These are phyloP conservation scores for Gallinago stenura DNA, from an alignment of 2,797 vertebrate species.

Conservation along the genomic window DNA sequence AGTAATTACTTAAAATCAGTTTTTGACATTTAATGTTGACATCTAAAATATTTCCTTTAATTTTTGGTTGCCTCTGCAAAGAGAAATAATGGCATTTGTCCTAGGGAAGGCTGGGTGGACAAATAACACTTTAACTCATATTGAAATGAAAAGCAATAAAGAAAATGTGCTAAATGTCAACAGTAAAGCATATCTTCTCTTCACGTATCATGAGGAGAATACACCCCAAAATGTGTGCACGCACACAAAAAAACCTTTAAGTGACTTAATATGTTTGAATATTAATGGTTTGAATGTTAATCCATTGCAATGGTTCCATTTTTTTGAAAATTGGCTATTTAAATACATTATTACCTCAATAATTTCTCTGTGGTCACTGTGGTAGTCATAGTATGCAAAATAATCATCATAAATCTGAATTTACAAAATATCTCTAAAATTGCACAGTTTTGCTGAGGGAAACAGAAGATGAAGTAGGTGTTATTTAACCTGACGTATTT, in stretches of 20 bases:
- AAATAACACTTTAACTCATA: conserved; percentile 61
- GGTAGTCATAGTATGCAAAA: conserved; percentile 52
- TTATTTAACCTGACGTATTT: neutral
- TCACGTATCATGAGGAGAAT: conserved; percentile 42
- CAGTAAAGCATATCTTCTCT: conserved; percentile 54
- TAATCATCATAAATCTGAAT: conserved; percentile 64
- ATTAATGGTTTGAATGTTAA: conserved; percentile 54
- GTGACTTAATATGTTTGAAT: conserved; percentile 54
- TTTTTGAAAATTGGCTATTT: conserved; percentile 53
- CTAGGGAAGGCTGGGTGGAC: conserved; percentile 55
- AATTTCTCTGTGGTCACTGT: conserved; percentile 56
- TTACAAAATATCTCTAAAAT: conserved; percentile 69
- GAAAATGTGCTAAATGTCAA: conserved; percentile 66
- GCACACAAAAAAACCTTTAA: conserved; percentile 39
- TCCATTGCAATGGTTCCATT: conserved; percentile 1
- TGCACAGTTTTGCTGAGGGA: conserved; percentile 64
- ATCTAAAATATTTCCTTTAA: conserved; percentile 68
- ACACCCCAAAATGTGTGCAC: conserved; percentile 38
- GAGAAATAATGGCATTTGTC: conserved; percentile 39
- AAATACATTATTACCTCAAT: conserved; percentile 40
- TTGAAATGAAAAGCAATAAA: conserved; percentile 66
- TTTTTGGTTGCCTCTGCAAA: conserved; percentile 61
- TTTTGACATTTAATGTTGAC: conserved; percentile 60
- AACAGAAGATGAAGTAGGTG: neutral
- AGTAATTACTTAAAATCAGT: conserved; percentile 56